A percentile compares a stretch with the other conserved stretches of the same genome.
phyloP scores from a whole-genome alignment of 2,888 invertebrate genomes.

The Lobophora halterata region DNA sequence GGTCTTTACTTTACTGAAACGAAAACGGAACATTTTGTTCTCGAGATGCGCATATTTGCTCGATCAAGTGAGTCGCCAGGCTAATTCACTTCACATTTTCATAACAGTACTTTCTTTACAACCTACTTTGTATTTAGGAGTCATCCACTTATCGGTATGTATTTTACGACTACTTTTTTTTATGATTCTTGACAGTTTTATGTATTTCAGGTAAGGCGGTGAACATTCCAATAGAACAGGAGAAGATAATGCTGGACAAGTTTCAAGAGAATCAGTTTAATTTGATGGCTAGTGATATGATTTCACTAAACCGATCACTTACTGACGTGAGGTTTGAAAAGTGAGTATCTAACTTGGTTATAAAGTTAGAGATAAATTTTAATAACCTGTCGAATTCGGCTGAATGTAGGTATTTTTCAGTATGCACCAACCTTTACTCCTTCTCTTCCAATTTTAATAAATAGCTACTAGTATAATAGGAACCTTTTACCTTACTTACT shows the following conservation, averaged over 20 bases:
- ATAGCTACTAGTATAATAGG: no score
- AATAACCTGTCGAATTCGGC: no score
- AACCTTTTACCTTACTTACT: no score
- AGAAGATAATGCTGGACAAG: slow-evolving; percentile 94
- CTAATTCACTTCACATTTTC: slow-evolving; percentile 1
- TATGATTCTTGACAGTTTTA: slow-evolving; percentile 5
- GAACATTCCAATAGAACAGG: slow-evolving; percentile 91
- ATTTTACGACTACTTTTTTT: no score
- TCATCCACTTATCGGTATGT: slow-evolving; percentile 11
- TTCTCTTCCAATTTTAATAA: no score
- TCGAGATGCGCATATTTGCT: slow-evolving; percentile 6
- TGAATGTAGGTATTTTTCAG: no score
- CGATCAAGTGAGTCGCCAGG: slow-evolving; percentile 4
- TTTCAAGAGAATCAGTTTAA: slow-evolving; percentile 99
- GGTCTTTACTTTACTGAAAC: no score
- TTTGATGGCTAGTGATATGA: slow-evolving; percentile 97
- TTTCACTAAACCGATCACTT: slow-evolving; percentile 96
- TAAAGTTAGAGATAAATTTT: neutral
- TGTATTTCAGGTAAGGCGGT: slow-evolving; percentile 86
- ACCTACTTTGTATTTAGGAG: slow-evolving; percentile 3
- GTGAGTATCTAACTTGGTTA: slow-evolving; percentile 81
- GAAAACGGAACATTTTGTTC: slow-evolving; percentile 1
- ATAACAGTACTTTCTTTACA: slow-evolving; percentile 13
- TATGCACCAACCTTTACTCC: no score
- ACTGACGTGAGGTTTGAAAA: slow-evolving; percentile 96